Percentiles rank a stretch among this genome's conserved stretches.
These are phyloP conservation scores for Siniperca obscura DNA, from an alignment of 2,797 vertebrate species.

Conservation along the genomic window DNA sequence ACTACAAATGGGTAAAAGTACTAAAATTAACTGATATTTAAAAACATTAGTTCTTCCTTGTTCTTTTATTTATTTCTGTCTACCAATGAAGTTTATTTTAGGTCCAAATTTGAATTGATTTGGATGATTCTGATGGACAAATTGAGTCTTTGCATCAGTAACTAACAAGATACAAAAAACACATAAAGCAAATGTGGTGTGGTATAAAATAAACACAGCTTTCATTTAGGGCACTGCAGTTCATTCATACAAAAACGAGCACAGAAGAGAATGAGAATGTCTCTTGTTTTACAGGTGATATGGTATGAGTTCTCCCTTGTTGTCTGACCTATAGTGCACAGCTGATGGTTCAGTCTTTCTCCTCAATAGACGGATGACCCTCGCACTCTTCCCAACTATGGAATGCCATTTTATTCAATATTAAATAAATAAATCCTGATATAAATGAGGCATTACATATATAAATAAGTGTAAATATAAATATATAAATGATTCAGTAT, in stretches of 20 bases:
- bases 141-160: background rate
- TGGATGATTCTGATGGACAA: background rate
- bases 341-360: conserved; percentile 38
- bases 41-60: background rate
- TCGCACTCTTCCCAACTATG: background rate
- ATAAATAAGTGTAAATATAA: too few relatives aligned
- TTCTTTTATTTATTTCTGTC: background rate
- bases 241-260: background rate
- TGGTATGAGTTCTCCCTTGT: background rate
- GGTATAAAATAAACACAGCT: background rate
- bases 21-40: background rate
- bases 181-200: background rate
- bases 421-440: too few relatives aligned
- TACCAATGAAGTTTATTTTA: background rate
- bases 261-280: too few relatives aligned
- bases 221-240: background rate
- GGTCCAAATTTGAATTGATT: background rate
- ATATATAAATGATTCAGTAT: too few relatives aligned
- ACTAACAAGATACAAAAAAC: too few relatives aligned
- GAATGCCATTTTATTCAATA: too few relatives aligned
- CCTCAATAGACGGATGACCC: background rate
- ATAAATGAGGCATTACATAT: too few relatives aligned
- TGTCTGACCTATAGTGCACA: conserved; percentile 4
- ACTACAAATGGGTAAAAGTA: background rate
- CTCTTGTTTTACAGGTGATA: background rate